A percentile compares a stretch with the other conserved stretches of the same genome.
phyloP scores from a whole-genome alignment of 2,888 invertebrate species.

The Latrodectus elegans region DNA sequence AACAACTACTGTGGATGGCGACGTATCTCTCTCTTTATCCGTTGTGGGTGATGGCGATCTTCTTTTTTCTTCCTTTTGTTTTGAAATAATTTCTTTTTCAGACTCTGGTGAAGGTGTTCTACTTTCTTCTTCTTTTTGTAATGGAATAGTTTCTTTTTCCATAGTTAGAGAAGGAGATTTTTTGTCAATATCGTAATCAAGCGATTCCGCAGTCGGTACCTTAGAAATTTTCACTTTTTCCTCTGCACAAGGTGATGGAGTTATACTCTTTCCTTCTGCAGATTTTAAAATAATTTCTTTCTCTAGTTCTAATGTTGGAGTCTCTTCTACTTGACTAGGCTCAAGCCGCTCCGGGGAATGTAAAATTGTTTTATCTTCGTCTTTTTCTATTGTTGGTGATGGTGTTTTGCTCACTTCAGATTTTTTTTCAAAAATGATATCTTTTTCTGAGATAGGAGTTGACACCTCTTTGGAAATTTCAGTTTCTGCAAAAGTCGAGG shows the following conservation, averaged over 20 bases:
- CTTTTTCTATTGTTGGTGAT: constrained; percentile 3
- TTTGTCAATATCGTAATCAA: background rate
- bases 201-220: background rate
- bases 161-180: background rate
- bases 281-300: background rate
- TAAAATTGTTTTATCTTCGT: background rate
- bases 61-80: background rate
- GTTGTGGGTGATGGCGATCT: background rate
- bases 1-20: background rate
- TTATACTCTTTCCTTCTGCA: background rate
- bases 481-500: too few species aligned
- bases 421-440: background rate
- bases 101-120: background rate
- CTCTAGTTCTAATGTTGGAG: background rate
- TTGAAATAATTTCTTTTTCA: background rate
- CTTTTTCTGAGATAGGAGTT: background rate
- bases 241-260: too few species aligned
- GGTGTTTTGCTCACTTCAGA: background rate
- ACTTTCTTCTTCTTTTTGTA: background rate
- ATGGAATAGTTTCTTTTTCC: background rate
- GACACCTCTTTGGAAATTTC: background rate
- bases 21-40: background rate
- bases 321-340: background rate
- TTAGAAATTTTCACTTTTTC: background rate
- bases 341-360: background rate